Percentiles rank a stretch among this genome's conserved stretches.
Evolutionary conservation across 2,797 vertebrate species (phyloP).

Genomic region (Notamacropus eugenii): DNA sequence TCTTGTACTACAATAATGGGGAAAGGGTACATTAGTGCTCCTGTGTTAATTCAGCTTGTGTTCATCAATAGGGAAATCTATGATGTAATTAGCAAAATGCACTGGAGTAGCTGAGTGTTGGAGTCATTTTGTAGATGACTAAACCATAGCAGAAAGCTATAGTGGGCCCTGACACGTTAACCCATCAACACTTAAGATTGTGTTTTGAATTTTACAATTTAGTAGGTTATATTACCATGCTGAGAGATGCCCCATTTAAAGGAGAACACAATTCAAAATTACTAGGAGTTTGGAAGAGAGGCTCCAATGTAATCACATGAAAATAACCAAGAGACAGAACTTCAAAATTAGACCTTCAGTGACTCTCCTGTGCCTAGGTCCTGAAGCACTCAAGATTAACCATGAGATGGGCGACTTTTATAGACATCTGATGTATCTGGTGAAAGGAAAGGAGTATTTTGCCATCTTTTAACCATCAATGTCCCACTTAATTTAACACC

Average conservation of each 20-base stretch:
- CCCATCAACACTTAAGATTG: constrained; percentile 84
- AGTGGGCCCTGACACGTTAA: constrained; percentile 85
- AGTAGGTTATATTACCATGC: constrained; percentile 87
- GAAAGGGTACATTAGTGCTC: constrained; percentile 91
- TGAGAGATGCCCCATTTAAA: constrained; percentile 78
- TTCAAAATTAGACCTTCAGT: constrained; percentile 49
- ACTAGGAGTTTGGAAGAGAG: constrained; percentile 64
- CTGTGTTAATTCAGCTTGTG: constrained; percentile 92
- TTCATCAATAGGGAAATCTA: constrained; percentile 96
- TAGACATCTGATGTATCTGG: constrained; percentile 8
- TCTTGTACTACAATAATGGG: constrained; percentile 92
- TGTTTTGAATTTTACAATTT: constrained; percentile 85
- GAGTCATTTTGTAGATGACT: constrained; percentile 84
- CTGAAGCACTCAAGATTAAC: not conserved
- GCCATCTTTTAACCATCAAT: constrained; percentile 19
- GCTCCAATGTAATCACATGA: constrained; percentile 53
- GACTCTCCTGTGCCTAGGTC: not conserved
- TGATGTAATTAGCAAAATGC: constrained; percentile 93
- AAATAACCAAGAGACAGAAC: constrained; percentile 54
- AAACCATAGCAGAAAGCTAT: constrained; percentile 85
- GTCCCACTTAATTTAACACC: constrained; percentile 34
- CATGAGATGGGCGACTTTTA: constrained; percentile 9
- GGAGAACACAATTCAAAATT: constrained; percentile 76
- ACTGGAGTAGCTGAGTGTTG: constrained; percentile 77
- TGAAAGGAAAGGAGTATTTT: constrained; percentile 46